phyloP scores from a whole-genome alignment of 2,888 invertebrate species.

The Drosophila mimetica region DNA sequence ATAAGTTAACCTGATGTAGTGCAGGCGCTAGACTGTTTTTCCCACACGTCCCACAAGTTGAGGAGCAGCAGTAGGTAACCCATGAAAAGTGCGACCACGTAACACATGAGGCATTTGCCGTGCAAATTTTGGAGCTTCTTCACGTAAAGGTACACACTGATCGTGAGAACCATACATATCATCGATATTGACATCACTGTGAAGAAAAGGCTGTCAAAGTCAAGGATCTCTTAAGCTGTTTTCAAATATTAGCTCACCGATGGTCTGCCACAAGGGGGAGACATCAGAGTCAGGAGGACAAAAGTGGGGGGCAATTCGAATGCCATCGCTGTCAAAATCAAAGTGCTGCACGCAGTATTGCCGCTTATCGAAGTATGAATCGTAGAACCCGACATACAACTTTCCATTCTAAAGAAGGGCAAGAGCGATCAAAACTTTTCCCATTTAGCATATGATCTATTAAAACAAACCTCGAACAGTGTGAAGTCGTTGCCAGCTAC shows the following conservation, averaged over 20 bases:
- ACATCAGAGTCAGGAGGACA: slow-evolving; percentile 15
- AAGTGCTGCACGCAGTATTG: slow-evolving; percentile 46
- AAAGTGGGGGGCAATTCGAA: slow-evolving; percentile 23
- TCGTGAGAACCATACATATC: slow-evolving; percentile 88
- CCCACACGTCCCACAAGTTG: slow-evolving; percentile 83
- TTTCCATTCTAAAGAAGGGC: slow-evolving; percentile 27
- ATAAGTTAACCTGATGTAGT: slow-evolving; percentile 9
- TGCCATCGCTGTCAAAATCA: background rate
- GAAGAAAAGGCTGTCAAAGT: slow-evolving; percentile 16
- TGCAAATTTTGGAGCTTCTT: slow-evolving; percentile 89
- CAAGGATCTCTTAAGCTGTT: too few relatives aligned
- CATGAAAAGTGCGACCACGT: slow-evolving; percentile 87
- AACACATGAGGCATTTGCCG: slow-evolving; percentile 89
- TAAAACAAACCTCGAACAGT: background rate
- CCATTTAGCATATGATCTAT: background rate
- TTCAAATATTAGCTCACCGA: background rate
- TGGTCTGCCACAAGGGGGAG: background rate
- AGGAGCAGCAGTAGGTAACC: slow-evolving; percentile 86
- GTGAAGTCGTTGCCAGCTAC: background rate
- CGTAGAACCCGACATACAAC: slow-evolving; percentile 1
- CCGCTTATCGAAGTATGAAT: background rate
- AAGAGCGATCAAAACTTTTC: background rate
- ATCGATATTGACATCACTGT: slow-evolving; percentile 89
- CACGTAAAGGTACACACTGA: slow-evolving; percentile 88
- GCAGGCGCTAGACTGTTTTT: background rate